These are phyloP conservation scores for Eonycteris spelaea DNA, from an alignment of 2,113 vertebrate genomes.

Conservation along the genomic window DNA sequence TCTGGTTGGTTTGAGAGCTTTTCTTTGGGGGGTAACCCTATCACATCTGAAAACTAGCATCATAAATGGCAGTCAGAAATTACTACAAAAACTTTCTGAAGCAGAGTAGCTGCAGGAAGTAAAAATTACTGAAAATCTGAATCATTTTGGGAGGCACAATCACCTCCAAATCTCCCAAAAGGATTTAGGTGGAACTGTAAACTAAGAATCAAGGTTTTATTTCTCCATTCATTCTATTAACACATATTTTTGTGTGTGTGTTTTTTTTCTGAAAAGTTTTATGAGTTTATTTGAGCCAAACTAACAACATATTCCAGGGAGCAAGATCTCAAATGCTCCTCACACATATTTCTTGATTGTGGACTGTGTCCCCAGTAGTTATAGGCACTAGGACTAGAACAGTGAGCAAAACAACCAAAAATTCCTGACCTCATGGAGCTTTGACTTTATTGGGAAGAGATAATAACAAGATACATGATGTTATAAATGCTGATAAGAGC, in stretches of 20 bases:
- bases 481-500: not conserved
- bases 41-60: not conserved
- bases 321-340: too few relatives aligned
- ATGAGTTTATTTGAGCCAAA: too few relatives aligned
- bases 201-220: not conserved
- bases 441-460: not conserved
- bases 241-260: not conserved
- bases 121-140: slow-evolving; percentile 7
- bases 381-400: not conserved
- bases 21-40: not conserved
- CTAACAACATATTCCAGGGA: too few relatives aligned
- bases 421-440: not conserved
- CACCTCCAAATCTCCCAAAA: not conserved
- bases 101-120: not conserved
- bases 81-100: not conserved
- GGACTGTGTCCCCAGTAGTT: not conserved
- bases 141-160: not conserved
- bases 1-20: not conserved
- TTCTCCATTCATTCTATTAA: not conserved
- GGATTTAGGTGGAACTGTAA: not conserved
- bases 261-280: too few relatives aligned
- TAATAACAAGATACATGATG: not conserved
- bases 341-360: not conserved
- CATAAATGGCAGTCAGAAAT: not conserved
- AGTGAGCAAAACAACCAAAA: not conserved